Evolutionary conservation across 1,140 invertebrate species (phyloP), one percentile per base, ranked within the genome.

Genomic region (Helicoverpa zea): DNA sequence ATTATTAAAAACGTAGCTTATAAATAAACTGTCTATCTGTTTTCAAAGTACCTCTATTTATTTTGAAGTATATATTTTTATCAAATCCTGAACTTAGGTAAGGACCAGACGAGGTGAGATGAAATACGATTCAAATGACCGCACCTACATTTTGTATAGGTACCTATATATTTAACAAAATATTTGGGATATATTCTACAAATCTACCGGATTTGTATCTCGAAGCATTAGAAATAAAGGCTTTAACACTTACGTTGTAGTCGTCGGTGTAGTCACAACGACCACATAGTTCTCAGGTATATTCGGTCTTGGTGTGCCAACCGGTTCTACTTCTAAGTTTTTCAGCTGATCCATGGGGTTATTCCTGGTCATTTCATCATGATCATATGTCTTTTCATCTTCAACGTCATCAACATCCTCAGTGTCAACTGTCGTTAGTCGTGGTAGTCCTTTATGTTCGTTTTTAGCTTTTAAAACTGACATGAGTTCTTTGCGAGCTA

Each of bases 311-410:
- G 92, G 92, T 2, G 87, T 92, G 18, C 91, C 91, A 11, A 91
- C 83, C 2, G 91, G 88, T 4, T 94, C 91, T 73, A 94, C 92
- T 81, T 95, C 92, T 49, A 95, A 84, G 29, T 92, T 89, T 49
- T 84, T 93, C 2, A 95, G 84, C 43, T 86, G 79, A 1, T 92
- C 88, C 7, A 90, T 74, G 56, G 88, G 74, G 43, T 80, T 90
- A 52, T 86, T 93, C 0, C 91, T 93, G 5, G 90, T 87, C 0
- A 86, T 13, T 64, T 89, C 87, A 7, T 70, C 72, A 12, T 75
- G 64, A 52, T 70, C n/a, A 72, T 80, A 61, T 47, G 13, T 9
- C 7, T 88, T 80, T 59, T 83, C 84, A 43, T 88, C 87, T 3
- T 54, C 16, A 18, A 35, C 49, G 29, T 56, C 23, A 4, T 63